Base-by-base conservation (phyloP, 2,113 vertebrate species). In the Raja brachyura region DNA sequence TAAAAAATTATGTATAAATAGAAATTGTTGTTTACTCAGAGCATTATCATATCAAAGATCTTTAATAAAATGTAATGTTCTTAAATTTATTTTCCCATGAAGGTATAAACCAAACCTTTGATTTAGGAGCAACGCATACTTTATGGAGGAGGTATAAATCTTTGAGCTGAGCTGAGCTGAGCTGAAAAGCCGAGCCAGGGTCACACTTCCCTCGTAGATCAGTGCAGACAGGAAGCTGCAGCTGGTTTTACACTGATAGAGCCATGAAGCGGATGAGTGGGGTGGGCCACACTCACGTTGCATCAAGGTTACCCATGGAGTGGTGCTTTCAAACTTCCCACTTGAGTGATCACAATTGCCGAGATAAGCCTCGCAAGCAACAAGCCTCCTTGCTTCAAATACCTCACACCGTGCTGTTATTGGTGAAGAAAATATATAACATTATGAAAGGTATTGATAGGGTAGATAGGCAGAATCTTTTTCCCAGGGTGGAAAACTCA, bases 161-260 rank as follows among this genome's bases (percentile, higher is more conserved):
- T 92, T 5, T 48, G 33, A 7, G 20, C 13, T 90, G 61, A 48
- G 39, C 13, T 90, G 61, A 48, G 39, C n/a, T n/a, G n/a, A 48
- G 66, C 33, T 74, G 28, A 28, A 13, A 39, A 86, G 5, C 68
- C 68, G 56, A 22, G 25, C 66, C 25, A 73, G 66, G 63, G 78
- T 48, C 28, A 63, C 33, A 20, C 93, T 73, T 93, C 68, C 10
- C 56, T 85, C 54, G 39, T 73, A 93, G 79, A 93, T 93, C 39
- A 86, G 56, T 31, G 31, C n/a, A 25, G 81, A 74, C 81, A 86
- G 79, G 13, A 22, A 86, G 81, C 14, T 88, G 93, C 14, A n/a
- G n/a, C 20, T 56, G 39, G 54, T 33, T 74, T 18, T 22, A 88
- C 48, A 3, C 13, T 5, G 79, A 54, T 4, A 74, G 93, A 70